Conservation (phyloP, 2,797 vertebrate genomes). For the Tamandua tetradactyla region DNA sequence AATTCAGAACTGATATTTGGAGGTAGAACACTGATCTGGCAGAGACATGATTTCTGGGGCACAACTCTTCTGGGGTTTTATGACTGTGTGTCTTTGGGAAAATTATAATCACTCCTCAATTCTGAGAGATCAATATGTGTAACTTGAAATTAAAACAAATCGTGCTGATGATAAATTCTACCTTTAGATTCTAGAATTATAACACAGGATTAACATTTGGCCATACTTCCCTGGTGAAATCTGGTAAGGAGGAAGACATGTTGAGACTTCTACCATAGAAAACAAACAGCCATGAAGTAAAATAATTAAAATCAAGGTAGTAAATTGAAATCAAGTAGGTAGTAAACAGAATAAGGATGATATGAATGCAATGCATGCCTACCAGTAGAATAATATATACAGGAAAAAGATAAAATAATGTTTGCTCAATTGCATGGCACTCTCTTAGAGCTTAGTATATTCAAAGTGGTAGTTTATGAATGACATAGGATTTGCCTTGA, state of each 20-base stretch:
- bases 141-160: neutral
- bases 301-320: neutral
- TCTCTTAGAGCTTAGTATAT: neutral
- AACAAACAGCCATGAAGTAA: neutral
- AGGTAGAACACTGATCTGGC: neutral
- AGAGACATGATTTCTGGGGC: neutral
- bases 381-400: neutral
- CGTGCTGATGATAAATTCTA: neutral
- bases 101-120: neutral
- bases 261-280: neutral
- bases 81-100: neutral
- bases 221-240: neutral
- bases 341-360: neutral
- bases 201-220: neutral
- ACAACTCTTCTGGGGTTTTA: neutral
- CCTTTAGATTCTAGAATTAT: constrained; percentile 6
- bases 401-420: neutral
- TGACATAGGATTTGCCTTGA: neutral
- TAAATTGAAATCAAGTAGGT: neutral
- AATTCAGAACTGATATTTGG: constrained; percentile 21
- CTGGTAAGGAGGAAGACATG: neutral
- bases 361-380: neutral
- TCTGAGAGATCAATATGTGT: neutral
- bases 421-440: neutral
- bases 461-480: neutral